Percentiles rank a stretch among this genome's conserved stretches.
These are phyloP conservation scores for Florisuga fusca DNA, from an alignment of 2,797 vertebrate species.

Conservation along the genomic window DNA sequence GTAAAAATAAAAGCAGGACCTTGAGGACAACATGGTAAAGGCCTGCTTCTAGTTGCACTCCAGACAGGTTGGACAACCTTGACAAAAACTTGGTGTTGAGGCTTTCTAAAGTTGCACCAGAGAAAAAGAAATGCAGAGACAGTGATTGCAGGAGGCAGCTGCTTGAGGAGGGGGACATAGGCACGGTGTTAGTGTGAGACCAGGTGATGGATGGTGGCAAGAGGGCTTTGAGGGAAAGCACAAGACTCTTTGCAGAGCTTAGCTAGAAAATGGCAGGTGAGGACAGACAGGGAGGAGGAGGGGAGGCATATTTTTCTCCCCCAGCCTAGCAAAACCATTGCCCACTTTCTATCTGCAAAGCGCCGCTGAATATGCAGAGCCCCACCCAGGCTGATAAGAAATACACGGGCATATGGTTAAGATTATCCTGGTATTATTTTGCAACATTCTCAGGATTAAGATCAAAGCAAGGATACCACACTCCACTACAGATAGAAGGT, in stretches of 20 bases:
- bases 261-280: background rate
- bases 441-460: background rate
- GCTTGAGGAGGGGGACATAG: background rate
- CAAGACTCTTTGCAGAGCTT: background rate
- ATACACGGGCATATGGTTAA: background rate
- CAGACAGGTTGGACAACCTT: background rate
- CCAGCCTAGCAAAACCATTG: background rate
- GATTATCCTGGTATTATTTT: background rate
- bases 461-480: background rate
- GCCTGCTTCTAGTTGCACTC: background rate
- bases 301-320: background rate
- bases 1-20: slow-evolving; percentile 35
- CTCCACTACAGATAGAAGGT: background rate
- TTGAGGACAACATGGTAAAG: background rate
- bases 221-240: background rate
- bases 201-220: background rate
- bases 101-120: background rate
- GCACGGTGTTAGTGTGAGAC: background rate
- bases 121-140: background rate
- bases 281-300: background rate
- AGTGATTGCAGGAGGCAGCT: background rate
- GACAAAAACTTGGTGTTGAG: background rate
- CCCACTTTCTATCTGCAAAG: background rate
- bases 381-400: background rate
- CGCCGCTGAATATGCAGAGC: background rate